Conservation (phyloP, 2,797 vertebrate species). For the Anableps anableps region DNA sequence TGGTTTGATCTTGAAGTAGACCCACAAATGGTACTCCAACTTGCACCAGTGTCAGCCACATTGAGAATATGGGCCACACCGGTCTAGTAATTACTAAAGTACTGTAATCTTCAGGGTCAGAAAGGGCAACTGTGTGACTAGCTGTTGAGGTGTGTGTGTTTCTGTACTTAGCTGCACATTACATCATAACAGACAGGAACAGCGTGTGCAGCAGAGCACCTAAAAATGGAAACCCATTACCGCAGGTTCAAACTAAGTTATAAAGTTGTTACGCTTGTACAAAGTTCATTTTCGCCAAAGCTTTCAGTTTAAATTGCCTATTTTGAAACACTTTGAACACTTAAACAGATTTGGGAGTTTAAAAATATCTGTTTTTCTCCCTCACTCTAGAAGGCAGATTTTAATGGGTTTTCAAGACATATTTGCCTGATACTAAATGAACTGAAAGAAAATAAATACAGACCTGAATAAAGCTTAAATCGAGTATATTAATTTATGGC, state of each 20-base stretch:
- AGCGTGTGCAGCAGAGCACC: slow-evolving; percentile 9
- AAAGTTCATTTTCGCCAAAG: slow-evolving; percentile 17
- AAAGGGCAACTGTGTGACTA: not conserved
- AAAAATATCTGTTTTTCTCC: not conserved
- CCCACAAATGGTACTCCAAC: slow-evolving; percentile 11
- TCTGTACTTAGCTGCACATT: slow-evolving; percentile 6
- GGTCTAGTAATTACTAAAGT: slow-evolving; percentile 53
- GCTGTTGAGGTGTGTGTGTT: slow-evolving; percentile 13
- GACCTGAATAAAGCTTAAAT: slow-evolving; percentile 14
- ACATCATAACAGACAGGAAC: slow-evolving; percentile 12
- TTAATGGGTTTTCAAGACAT: slow-evolving; percentile 13
- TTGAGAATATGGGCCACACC: slow-evolving; percentile 16
- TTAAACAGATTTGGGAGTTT: slow-evolving; percentile 14
- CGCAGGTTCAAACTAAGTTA: slow-evolving; percentile 30
- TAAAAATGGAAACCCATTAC: slow-evolving; percentile 36
- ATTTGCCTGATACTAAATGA: slow-evolving; percentile 1
- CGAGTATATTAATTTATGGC: slow-evolving; percentile 10
- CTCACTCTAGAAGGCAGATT: slow-evolving; percentile 12
- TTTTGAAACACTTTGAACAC: slow-evolving; percentile 33
- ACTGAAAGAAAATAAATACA: slow-evolving; percentile 18
- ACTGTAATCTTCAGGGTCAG: slow-evolving; percentile 30
- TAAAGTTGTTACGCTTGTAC: slow-evolving; percentile 34
- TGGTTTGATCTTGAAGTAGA: slow-evolving; percentile 61
- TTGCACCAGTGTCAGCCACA: slow-evolving; percentile 43
- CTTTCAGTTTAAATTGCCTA: slow-evolving; percentile 26